Percentiles rank a stretch among this genome's conserved stretches.
Evolutionary conservation across 2,797 vertebrate species (phyloP).

Genomic region (Chanos chanos): DNA sequence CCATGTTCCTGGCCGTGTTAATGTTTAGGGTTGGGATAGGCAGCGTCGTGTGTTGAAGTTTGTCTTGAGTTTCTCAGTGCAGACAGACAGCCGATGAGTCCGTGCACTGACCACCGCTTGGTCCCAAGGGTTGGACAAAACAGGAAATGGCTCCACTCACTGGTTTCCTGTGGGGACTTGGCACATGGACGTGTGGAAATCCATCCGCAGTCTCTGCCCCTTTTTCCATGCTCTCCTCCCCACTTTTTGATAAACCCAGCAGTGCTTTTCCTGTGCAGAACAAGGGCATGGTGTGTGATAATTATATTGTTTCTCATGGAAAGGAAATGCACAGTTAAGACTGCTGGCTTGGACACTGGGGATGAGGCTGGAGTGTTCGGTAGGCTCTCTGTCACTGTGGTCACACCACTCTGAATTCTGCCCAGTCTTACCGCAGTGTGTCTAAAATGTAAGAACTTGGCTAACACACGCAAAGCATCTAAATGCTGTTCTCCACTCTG

Average conservation of each 20-base stretch:
- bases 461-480: too few species aligned
- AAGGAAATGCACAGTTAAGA: constrained; percentile 11
- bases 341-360: not conserved
- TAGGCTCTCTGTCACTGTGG: not conserved
- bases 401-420: too few species aligned
- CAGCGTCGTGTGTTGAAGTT: constrained; percentile 2
- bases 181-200: constrained; percentile 54
- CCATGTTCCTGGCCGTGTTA: too few species aligned
- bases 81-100: not conserved
- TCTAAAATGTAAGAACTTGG: too few species aligned
- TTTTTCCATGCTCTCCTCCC: constrained; percentile 31
- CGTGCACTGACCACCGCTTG: constrained; percentile 41
- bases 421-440: too few species aligned
- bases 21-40: constrained; percentile 1
- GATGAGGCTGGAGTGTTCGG: not conserved
- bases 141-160: constrained; percentile 75
- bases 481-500: too few species aligned
- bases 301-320: constrained; percentile 4
- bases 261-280: constrained; percentile 41
- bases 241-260: constrained; percentile 31
- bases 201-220: constrained; percentile 44
- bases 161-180: constrained; percentile 68
- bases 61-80: not conserved
- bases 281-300: not conserved
- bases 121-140: constrained; percentile 64